Percentiles rank a stretch among this genome's conserved stretches.
phyloP scores from a whole-genome alignment of 2,888 invertebrate genomes.

The Azorinus chamasolen region DNA sequence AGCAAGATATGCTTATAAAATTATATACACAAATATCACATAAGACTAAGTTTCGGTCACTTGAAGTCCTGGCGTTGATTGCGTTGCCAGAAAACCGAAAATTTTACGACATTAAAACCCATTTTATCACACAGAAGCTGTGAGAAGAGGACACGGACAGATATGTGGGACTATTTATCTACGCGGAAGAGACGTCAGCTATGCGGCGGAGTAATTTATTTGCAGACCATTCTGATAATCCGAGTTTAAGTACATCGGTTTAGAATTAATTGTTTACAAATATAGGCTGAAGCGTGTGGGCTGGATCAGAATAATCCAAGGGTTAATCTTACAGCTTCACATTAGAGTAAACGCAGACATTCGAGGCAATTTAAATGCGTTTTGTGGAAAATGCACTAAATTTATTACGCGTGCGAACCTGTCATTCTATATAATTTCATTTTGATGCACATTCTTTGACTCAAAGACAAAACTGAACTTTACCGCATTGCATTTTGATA shows the following conservation, averaged over 20 bases:
- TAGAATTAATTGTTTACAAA: slow-evolving; percentile 40
- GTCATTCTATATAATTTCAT: no score
- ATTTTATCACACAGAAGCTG: slow-evolving; percentile 57
- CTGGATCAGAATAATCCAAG: no score
- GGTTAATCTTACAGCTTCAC: no score
- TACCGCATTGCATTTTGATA: no score
- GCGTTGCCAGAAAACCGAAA: slow-evolving; percentile 63
- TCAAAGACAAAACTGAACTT: no score
- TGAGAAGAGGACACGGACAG: slow-evolving; percentile 43
- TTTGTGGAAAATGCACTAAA: no score
- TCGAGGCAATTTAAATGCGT: no score
- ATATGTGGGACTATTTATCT: slow-evolving; percentile 55
- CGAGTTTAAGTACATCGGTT: slow-evolving; percentile 39
- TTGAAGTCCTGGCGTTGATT: slow-evolving; percentile 40
- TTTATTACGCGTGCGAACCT: no score
- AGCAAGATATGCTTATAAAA: slow-evolving; percentile 39
- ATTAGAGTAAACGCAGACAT: no score
- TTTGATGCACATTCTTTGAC: no score
- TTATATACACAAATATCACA: slow-evolving; percentile 44
- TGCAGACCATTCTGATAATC: slow-evolving; percentile 49
- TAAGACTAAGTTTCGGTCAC: slow-evolving; percentile 38
- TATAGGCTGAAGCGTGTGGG: background rate
- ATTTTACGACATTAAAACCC: slow-evolving; percentile 54
- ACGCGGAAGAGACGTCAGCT: slow-evolving; percentile 31
- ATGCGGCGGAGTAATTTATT: slow-evolving; percentile 56